phyloP scores from a whole-genome alignment of 1,140 invertebrate species.

The Drosophila malerkotliana region DNA sequence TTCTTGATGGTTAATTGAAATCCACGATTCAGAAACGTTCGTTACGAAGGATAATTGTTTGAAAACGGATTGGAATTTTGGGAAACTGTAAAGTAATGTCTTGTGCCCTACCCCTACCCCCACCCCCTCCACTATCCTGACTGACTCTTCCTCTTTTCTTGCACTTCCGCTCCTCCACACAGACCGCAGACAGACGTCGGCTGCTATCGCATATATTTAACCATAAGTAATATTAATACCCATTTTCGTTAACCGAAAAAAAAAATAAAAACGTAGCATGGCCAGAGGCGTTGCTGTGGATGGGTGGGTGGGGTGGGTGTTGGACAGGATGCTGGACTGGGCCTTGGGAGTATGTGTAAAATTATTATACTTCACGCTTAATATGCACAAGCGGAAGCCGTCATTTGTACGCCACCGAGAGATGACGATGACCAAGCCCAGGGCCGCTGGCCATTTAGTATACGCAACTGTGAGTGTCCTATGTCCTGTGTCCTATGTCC shows the following conservation, averaged over 20 bases:
- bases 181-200: constrained; percentile 64
- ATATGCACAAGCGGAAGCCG: constrained; percentile 82
- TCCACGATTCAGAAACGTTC: constrained; percentile 11
- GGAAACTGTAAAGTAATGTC: no score
- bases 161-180: constrained; percentile 2
- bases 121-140: constrained; percentile 3
- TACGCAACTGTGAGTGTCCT: constrained; percentile 41
- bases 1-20: constrained; percentile 13
- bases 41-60: not conserved
- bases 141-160: not conserved
- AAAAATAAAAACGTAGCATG: constrained; percentile 16
- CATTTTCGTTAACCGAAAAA: constrained; percentile 66
- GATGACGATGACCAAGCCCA: constrained; percentile 53
- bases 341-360: constrained; percentile 52
- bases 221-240: constrained; percentile 82
- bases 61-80: not conserved
- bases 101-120: no score
- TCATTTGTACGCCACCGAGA: constrained; percentile 77
- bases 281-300: not conserved
- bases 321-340: constrained; percentile 10
- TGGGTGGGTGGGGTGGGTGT: constrained; percentile 29
- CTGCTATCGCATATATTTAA: constrained; percentile 72
- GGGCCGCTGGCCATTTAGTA: constrained; percentile 77
- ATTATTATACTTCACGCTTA: constrained; percentile 83
- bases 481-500: constrained; percentile 24